A percentile compares a stretch with the other conserved stretches of the same genome.
Evolutionary conservation across 2,888 invertebrate species (phyloP).

Genomic region (Unio delphinus): DNA sequence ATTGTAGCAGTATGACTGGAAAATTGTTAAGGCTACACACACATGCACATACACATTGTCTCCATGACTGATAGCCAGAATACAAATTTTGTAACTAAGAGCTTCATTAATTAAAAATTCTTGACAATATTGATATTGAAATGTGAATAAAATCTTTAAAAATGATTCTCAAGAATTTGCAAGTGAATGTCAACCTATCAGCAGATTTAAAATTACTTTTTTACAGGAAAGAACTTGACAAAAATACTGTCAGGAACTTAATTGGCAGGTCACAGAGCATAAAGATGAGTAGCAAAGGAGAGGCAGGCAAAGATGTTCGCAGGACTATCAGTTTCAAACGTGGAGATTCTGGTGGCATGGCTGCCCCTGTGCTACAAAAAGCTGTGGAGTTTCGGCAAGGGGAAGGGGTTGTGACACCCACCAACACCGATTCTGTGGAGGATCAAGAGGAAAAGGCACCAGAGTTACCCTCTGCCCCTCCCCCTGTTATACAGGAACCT

Average conservation of each 20-base stretch:
- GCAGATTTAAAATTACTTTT: neutral
- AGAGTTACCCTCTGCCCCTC: slow-evolving; percentile 42
- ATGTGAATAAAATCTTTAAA: too few species aligned
- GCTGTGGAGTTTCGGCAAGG: slow-evolving; percentile 57
- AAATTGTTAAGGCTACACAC: too few species aligned
- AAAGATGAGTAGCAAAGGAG: slow-evolving; percentile 45
- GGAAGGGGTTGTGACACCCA: slow-evolving; percentile 39
- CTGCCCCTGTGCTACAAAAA: slow-evolving; percentile 49
- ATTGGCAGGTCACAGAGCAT: slow-evolving; percentile 60
- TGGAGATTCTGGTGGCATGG: slow-evolving; percentile 32
- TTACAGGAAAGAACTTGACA: slow-evolving; percentile 40
- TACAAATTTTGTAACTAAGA: too few species aligned
- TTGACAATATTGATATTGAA: too few species aligned
- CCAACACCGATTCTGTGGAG: slow-evolving; percentile 12
- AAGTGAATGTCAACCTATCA: neutral
- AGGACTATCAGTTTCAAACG: slow-evolving; percentile 59
- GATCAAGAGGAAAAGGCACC: slow-evolving; percentile 36
- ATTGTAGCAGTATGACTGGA: too few species aligned
- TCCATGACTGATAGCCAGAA: too few species aligned
- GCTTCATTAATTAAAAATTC: too few species aligned
- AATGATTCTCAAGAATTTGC: neutral
- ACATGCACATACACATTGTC: too few species aligned
- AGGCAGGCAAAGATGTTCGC: slow-evolving; percentile 42
- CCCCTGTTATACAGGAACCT: slow-evolving; percentile 31
- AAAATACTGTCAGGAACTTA: slow-evolving; percentile 55